Evolutionary conservation across 2,888 invertebrate genomes (phyloP).

Genomic region (Alentia gelatinosa): DNA sequence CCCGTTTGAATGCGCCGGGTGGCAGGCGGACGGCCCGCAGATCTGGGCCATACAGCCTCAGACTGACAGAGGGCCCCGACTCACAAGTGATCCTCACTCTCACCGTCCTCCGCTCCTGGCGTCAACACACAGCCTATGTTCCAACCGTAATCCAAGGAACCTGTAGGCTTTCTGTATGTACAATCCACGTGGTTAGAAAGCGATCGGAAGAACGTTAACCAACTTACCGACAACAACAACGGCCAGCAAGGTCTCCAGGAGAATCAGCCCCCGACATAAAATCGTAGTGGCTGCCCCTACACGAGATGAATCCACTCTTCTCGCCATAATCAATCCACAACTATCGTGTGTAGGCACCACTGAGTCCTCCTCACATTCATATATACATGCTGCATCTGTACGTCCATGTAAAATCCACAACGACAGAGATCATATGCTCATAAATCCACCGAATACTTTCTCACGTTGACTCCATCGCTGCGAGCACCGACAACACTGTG

Average conservation of each 20-base stretch:
- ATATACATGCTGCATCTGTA: constrained; percentile 33
- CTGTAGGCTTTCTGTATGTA: too few species aligned
- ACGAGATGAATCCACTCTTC: not conserved
- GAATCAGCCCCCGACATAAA: constrained; percentile 21
- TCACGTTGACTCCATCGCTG: constrained; percentile 44
- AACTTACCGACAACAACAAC: constrained; percentile 45
- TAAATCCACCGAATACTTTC: not conserved
- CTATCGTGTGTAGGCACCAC: not conserved
- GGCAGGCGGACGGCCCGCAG: not conserved
- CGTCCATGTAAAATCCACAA: constrained; percentile 9
- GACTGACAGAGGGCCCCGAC: too few species aligned
- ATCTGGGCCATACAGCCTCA: not conserved
- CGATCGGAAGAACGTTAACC: not conserved
- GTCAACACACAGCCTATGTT: not conserved
- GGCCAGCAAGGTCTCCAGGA: constrained; percentile 20
- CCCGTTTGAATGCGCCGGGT: too few species aligned
- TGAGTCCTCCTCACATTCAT: constrained; percentile 33
- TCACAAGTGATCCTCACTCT: constrained; percentile 13
- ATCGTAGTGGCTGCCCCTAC: not conserved
- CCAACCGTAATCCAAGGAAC: constrained; percentile 6
- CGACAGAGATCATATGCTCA: not conserved
- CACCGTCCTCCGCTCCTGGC: not conserved
- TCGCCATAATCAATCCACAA: constrained; percentile 40
- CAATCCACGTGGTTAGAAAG: not conserved
- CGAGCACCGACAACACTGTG: constrained; percentile 16